Base-by-base conservation (phyloP, 2,113 vertebrate species). In the Emydura subglobosa region DNA sequence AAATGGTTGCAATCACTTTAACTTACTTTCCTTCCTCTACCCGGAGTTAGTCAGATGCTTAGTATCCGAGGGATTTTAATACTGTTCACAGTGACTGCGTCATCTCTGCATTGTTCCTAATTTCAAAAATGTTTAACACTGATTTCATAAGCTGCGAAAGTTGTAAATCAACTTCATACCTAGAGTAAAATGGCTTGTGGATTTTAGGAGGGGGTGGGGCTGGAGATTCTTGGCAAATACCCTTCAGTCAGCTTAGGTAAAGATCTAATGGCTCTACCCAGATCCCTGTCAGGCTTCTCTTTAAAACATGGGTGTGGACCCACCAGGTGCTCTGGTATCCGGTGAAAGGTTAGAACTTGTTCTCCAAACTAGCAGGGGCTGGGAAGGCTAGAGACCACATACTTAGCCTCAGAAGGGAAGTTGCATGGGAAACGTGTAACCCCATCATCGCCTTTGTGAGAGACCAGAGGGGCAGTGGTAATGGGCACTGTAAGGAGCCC, bases 81-180 rank as follows among this genome's bases (percentile, higher is more conserved):
- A 13, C 5, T 2, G 1, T 4, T 83, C 11, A 1, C 5, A 68
- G 24, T 25, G 83, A 51, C 34, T 29, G 13, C 53, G 3, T 1
- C 27, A 57, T 79, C 80, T 82, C 12, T 86, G 27, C 5, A 1
- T 39, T 79, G 47, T 2, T 29, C 13, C 31, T 68, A 55, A 50
- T 94, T 94, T 94, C 53, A 84, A 57, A 93, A 91, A 61, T 8
- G 25, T 90, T 90, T 79, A 79, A 89, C 83, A 59, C 3, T 16
- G 14, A 27, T 34, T 53, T 42, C 6, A 12, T 7, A 13, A 0
- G 79, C 24, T 42, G 7, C 13, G 31, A 47, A 42, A 74, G 9
- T 11, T 39, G 2, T 74, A 24, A 39, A 8, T 29, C 76, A 85
- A 2, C 74, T 29, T 55, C 0, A 0, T 34, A 42, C 74, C 39